phyloP scores from a whole-genome alignment of 2,888 invertebrate genomes.

The Linyphia triangularis region DNA sequence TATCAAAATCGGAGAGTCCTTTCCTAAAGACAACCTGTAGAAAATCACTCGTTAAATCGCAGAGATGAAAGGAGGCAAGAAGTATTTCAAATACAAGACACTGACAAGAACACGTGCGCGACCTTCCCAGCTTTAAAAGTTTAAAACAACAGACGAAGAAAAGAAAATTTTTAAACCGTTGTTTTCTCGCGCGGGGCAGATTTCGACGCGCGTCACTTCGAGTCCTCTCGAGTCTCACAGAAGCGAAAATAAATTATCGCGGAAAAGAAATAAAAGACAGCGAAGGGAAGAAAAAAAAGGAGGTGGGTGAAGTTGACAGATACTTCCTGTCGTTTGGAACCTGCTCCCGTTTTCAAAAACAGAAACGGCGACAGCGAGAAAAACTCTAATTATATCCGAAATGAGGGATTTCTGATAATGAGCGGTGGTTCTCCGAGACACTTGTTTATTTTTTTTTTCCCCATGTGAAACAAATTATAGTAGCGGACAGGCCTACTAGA shows the following conservation, averaged over 20 bases:
- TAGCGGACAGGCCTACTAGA: no score
- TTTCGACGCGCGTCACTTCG: neutral
- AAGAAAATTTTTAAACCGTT: neutral
- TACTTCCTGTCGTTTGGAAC: slow-evolving; percentile 32
- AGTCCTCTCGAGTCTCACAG: no score
- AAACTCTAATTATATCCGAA: slow-evolving; percentile 60
- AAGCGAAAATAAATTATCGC: slow-evolving; percentile 13
- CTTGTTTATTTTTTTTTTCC: no score
- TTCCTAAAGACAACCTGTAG: no score
- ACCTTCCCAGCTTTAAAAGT: neutral
- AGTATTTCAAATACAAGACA: no score
- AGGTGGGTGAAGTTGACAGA: slow-evolving; percentile 47
- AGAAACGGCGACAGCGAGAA: slow-evolving; percentile 28
- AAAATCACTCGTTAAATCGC: no score
- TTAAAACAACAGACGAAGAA: neutral
- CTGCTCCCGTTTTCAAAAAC: slow-evolving; percentile 63
- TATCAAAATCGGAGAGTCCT: no score
- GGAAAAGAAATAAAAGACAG: neutral
- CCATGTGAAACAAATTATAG: no score
- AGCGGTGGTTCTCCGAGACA: neutral
- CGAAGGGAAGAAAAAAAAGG: neutral
- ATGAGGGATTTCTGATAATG: slow-evolving; percentile 24
- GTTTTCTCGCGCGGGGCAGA: neutral
- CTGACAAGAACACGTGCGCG: neutral
- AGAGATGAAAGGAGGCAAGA: no score